Evolutionary conservation across 92 coral and sea anemone species (phyloP).

Genomic region (Parazoanthus atlanticus): DNA sequence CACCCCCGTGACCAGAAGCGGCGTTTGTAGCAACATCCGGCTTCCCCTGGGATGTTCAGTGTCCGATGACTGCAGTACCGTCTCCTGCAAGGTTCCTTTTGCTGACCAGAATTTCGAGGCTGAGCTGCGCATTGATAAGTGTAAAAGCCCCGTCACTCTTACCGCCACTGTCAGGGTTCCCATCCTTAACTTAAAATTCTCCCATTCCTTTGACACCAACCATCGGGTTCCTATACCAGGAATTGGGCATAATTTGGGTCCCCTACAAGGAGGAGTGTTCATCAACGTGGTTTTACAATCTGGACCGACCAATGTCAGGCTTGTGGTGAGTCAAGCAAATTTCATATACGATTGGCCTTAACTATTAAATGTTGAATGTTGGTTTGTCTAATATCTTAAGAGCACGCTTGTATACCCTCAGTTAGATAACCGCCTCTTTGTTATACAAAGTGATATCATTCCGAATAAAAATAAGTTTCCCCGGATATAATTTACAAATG

Average conservation of each 20-base stretch:
- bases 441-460: too few species aligned
- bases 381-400: too few species aligned
- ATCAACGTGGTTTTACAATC: slow-evolving; percentile 29
- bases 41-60: slow-evolving; percentile 53
- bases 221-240: slow-evolving; percentile 57
- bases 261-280: slow-evolving; percentile 60
- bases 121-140: slow-evolving; percentile 57
- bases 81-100: slow-evolving; percentile 56
- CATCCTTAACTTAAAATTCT: slow-evolving; percentile 37
- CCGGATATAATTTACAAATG: too few species aligned
- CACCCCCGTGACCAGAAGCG: slow-evolving; percentile 36
- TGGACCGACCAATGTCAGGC: slow-evolving; percentile 35
- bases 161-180: slow-evolving; percentile 51
- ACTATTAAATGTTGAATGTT: background rate
- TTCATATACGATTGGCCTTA: too few species aligned
- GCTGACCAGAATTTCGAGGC: slow-evolving; percentile 52
- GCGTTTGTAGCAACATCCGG: slow-evolving; percentile 50
- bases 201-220: slow-evolving; percentile 50
- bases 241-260: slow-evolving; percentile 48
- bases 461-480: too few species aligned
- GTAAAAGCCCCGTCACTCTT: slow-evolving; percentile 52
- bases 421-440: too few species aligned
- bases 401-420: too few species aligned
- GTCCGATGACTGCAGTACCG: slow-evolving; percentile 55
- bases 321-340: slow-evolving; percentile 10